Evolutionary conservation across 1,140 invertebrate species (phyloP).

Genomic region (Holotrichia oblita): DNA sequence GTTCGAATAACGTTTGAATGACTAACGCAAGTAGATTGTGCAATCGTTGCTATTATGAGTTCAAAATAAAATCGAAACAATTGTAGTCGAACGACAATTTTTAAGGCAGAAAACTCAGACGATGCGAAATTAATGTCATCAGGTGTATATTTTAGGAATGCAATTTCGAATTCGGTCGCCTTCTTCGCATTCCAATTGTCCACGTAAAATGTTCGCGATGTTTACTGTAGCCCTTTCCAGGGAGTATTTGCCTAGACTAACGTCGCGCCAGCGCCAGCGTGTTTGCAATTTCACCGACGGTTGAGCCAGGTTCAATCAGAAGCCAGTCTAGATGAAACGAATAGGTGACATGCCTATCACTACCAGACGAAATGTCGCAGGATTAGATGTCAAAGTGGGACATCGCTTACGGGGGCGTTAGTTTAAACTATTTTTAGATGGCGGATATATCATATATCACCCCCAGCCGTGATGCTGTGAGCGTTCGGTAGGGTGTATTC

Average conservation of each 20-base stretch:
- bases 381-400: constrained; percentile 44
- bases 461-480: neutral
- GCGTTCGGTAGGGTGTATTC: neutral
- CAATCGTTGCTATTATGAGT: neutral
- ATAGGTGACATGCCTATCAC: constrained; percentile 48
- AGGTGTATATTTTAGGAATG: constrained; percentile 43
- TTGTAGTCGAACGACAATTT: constrained; percentile 24
- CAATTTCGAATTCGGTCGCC: constrained; percentile 43
- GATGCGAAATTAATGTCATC: constrained; percentile 42
- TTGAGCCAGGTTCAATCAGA: constrained; percentile 47
- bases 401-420: constrained; percentile 38
- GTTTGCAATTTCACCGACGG: constrained; percentile 48
- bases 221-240: constrained; percentile 28
- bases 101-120: constrained; percentile 26
- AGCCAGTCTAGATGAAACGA: constrained; percentile 47
- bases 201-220: constrained; percentile 33
- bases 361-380: constrained; percentile 41
- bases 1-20: neutral
- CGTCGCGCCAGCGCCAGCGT: neutral
- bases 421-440: constrained; percentile 41
- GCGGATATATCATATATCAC: constrained; percentile 33
- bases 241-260: constrained; percentile 38
- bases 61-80: constrained; percentile 19
- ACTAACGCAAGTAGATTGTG: constrained; percentile 2
- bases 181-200: constrained; percentile 42